Base-by-base conservation (phyloP, 2,113 vertebrate species). In the Cnemophilus loriae region DNA sequence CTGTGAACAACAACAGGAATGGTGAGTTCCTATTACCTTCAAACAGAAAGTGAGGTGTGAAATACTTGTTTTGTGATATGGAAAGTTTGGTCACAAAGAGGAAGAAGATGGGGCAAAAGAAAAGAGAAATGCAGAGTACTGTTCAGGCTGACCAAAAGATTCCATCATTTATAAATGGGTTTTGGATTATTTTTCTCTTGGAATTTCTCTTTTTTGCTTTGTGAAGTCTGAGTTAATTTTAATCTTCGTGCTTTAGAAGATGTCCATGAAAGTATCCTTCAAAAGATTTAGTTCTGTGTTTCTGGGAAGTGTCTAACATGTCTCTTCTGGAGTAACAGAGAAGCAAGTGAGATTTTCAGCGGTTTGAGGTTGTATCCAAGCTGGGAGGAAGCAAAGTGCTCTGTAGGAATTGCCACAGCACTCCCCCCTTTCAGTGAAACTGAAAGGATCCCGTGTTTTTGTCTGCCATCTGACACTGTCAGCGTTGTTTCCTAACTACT, bases 61-160 rank as follows among this genome's bases (percentile, higher is more conserved):
- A 71, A 67, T 41, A 63, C 10, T 10, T 2, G 0, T 41, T 91
- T 37, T 16, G 7, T 33, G 21, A 33, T 30, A 46, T 1, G 3
- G 46, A 75, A 59, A 33, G 16, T 57, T 91, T 47, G 60, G 33
- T 56, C 56, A 52, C 27, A 42, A 50, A 86, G 55, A 41, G 5
- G 5, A 56, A 42, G 23, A 68, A 9, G n/a, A 69, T 0, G 0
- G 4, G 8, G 19, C 6, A 50, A 52, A 74, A 53, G 10, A 14
- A 44, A n/a, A 30, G 13, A 64, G 13, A n/a, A 50, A 20, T 30
- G 26, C 13, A 18, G 68, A 76, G 19, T 60, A 42, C 32, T 64
- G 7, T 44, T 65, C 42, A 8, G 13, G 13, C 2, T 9, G 5
- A 47, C 16, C 22, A 52, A 73, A 64, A 27, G 4, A 64, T 68